These are phyloP conservation scores for Callocephalon fimbriatum DNA, from an alignment of 2,113 vertebrate genomes.

Conservation along the genomic window DNA sequence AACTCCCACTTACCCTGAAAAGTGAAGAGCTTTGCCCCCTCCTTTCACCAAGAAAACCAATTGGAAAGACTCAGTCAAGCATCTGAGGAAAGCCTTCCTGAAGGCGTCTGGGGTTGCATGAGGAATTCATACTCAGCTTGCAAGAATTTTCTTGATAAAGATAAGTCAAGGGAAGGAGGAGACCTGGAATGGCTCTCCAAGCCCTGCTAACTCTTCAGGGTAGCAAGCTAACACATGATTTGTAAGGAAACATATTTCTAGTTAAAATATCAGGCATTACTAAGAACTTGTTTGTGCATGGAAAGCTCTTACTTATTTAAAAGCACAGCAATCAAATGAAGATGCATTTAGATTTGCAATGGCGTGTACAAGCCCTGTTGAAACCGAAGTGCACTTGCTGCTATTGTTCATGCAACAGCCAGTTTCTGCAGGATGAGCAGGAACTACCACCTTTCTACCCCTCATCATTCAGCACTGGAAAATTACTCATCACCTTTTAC, in stretches of 20 bases:
- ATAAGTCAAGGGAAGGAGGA: neutral
- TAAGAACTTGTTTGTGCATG: neutral
- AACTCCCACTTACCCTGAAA: neutral
- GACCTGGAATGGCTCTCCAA: neutral
- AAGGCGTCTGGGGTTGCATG: accelerated
- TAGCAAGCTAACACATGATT: neutral
- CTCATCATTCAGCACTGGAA: neutral
- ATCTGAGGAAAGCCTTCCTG: neutral
- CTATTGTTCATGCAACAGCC: neutral
- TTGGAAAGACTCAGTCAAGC: neutral
- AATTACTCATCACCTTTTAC: neutral
- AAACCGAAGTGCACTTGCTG: neutral
- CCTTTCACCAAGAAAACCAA: neutral
- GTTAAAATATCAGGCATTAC: neutral
- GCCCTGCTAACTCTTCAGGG: neutral
- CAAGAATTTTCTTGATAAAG: neutral
- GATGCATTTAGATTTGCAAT: neutral
- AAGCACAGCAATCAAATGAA: neutral
- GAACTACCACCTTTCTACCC: neutral
- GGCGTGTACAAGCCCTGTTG: neutral
- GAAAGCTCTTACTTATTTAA: neutral
- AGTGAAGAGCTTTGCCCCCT: neutral
- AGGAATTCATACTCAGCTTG: neutral
- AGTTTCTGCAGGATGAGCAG: accelerated
- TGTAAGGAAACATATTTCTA: neutral